Conservation (phyloP, 2,797 vertebrate species). For the Smutsia gigantea region DNA sequence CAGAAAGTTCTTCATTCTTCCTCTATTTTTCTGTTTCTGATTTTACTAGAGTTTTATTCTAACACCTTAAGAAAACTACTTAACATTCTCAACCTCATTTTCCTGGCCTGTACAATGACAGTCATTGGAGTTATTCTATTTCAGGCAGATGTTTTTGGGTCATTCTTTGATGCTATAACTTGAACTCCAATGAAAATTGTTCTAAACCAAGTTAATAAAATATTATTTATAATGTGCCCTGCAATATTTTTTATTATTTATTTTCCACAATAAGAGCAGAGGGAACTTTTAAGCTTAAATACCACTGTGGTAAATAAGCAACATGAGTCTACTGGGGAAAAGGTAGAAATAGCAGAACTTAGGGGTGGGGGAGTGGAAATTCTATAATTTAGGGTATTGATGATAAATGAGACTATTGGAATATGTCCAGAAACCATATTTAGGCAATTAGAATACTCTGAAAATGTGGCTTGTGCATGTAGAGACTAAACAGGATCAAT, state of each 20-base stretch:
- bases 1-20: background rate
- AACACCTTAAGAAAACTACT: background rate
- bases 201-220: conserved; percentile 30
- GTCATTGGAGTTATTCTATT: background rate
- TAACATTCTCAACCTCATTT: background rate
- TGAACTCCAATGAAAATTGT: background rate
- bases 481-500: background rate
- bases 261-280: background rate
- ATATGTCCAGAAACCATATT: fast-evolving
- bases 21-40: background rate
- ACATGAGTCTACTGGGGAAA: background rate
- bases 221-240: background rate
- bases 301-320: background rate
- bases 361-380: background rate
- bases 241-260: background rate
- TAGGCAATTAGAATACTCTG: background rate
- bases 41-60: background rate
- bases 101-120: background rate
- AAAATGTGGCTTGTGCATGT: background rate
- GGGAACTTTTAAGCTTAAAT: background rate
- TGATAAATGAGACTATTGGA: background rate
- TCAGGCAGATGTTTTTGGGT: background rate
- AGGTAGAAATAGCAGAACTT: background rate
- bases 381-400: background rate
- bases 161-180: background rate